Evolutionary conservation across 2,888 invertebrate genomes (phyloP).

Genomic region (Minunthozetes semirufus): DNA sequence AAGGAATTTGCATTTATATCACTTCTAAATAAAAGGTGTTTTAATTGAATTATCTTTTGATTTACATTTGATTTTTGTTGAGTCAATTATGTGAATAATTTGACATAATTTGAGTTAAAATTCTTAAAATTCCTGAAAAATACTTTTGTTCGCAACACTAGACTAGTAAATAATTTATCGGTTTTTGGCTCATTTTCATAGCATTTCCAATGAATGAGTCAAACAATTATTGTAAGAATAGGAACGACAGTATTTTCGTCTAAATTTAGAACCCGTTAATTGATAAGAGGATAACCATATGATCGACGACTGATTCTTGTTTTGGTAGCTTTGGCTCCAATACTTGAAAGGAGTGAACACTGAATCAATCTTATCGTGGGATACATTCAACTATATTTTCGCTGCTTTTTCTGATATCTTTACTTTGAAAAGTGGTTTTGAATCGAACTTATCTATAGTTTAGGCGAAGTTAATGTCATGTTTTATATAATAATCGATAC

Average conservation of each 20-base stretch:
- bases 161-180: too few relatives aligned
- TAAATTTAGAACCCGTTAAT: not conserved
- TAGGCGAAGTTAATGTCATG: too few relatives aligned
- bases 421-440: too few relatives aligned
- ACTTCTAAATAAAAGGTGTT: constrained; percentile 1
- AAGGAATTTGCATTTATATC: constrained; percentile 7
- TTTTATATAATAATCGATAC: too few relatives aligned
- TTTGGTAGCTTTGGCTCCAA: not conserved
- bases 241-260: not conserved
- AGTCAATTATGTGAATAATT: not conserved
- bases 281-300: not conserved
- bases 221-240: not conserved
- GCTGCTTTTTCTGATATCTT: not conserved
- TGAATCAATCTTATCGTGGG: not conserved
- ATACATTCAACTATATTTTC: not conserved
- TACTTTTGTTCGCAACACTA: too few relatives aligned
- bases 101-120: too few relatives aligned
- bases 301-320: not conserved
- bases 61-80: not conserved
- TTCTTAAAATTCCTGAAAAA: too few relatives aligned
- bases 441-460: too few relatives aligned
- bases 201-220: too few relatives aligned
- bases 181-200: too few relatives aligned
- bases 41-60: not conserved
- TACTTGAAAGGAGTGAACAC: not conserved